Evolutionary conservation across 2,888 invertebrate species (phyloP).

Genomic region (Bombyx huttoni): DNA sequence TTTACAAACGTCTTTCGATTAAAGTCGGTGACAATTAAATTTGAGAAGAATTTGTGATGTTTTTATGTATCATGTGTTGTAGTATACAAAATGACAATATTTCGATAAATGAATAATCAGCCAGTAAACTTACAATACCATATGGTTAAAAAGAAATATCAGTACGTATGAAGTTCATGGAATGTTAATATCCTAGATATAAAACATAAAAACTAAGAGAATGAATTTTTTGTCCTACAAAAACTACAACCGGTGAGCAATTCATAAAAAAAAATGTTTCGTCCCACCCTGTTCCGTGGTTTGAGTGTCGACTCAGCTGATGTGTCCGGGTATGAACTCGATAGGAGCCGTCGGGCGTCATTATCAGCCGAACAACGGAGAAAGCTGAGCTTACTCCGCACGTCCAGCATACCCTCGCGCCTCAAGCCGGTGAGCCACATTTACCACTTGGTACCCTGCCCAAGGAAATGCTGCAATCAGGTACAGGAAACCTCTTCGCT

Average conservation of each 20-base stretch:
- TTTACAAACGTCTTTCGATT: neutral
- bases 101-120: too few relatives aligned
- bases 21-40: too few relatives aligned
- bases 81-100: too few relatives aligned
- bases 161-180: too few relatives aligned
- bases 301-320: slow-evolving; percentile 48
- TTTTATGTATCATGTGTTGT: too few relatives aligned
- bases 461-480: slow-evolving; percentile 67
- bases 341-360: slow-evolving; percentile 63
- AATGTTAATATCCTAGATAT: too few relatives aligned
- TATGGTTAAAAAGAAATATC: too few relatives aligned
- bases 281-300: slow-evolving; percentile 48
- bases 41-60: too few relatives aligned
- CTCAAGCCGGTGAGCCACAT: slow-evolving; percentile 70
- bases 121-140: too few relatives aligned
- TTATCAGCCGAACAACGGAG: slow-evolving; percentile 57
- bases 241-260: slow-evolving; percentile 4
- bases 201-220: too few relatives aligned
- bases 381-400: slow-evolving; percentile 50
- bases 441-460: slow-evolving; percentile 71
- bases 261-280: slow-evolving; percentile 34
- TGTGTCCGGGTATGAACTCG: slow-evolving; percentile 41
- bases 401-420: slow-evolving; percentile 48
- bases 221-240: neutral
- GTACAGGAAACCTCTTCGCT: slow-evolving; percentile 26